A percentile compares a stretch with the other conserved stretches of the same genome.
Conservation (phyloP, 2,113 vertebrate genomes). For the Ciconia boyciana region DNA sequence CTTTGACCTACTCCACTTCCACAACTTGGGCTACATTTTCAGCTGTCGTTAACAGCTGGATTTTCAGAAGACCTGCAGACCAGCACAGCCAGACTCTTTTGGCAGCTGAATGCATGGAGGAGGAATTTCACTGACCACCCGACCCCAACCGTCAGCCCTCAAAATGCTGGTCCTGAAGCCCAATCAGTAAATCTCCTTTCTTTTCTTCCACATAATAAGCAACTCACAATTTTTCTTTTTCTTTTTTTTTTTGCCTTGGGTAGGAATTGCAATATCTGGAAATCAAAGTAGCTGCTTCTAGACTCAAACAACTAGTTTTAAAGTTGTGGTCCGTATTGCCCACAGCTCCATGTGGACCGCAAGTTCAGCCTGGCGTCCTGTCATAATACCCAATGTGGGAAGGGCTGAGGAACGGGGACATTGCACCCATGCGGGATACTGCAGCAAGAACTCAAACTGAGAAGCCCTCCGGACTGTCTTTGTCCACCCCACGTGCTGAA, state of each 20-base stretch:
- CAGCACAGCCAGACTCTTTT: not conserved
- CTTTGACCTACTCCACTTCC: slow-evolving; percentile 6
- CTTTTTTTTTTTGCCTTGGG: rapidly evolving
- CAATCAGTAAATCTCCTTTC: not conserved
- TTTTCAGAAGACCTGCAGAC: not conserved
- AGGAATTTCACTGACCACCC: not conserved
- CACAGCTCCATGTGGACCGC: not conserved
- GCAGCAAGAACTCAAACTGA: not conserved
- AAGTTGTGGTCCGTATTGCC: not conserved
- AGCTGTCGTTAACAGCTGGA: not conserved
- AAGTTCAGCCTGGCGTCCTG: not conserved
- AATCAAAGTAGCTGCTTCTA: not conserved
- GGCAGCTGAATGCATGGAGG: not conserved
- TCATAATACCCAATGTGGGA: rapidly evolving
- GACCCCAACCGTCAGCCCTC: not conserved
- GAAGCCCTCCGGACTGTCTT: not conserved
- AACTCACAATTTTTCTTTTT: rapidly evolving
- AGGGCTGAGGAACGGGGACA: not conserved
- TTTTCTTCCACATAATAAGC: not conserved
- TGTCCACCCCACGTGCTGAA: not conserved
- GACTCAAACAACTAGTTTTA: not conserved
- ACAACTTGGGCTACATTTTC: not conserved
- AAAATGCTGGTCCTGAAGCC: not conserved
- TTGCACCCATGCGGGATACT: not conserved
- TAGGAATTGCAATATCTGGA: not conserved